A percentile compares a stretch with the other conserved stretches of the same genome.
Evolutionary conservation across 2,113 vertebrate genomes (phyloP).

Genomic region (Telmatochromis bifrenatus): DNA sequence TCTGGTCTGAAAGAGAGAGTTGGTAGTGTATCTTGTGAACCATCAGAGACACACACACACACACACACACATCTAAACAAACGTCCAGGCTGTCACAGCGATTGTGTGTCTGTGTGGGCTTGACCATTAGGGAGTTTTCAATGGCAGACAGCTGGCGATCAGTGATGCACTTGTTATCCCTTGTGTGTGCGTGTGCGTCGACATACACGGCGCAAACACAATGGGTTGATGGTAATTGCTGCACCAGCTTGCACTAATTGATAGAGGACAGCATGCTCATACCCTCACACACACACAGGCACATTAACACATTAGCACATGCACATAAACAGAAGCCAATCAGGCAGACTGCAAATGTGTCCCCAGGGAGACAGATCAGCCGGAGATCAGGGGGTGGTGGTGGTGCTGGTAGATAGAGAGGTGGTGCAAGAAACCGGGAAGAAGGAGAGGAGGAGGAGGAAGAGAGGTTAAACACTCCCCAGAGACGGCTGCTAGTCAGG

Average conservation of each 20-base stretch:
- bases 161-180: conserved; percentile 47
- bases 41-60: neutral
- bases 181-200: neutral
- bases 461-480: conserved; percentile 59
- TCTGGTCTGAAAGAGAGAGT: conserved; percentile 39
- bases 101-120: conserved; percentile 13
- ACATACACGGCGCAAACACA: conserved; percentile 8
- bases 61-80: neutral
- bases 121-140: conserved; percentile 47
- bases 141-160: conserved; percentile 54
- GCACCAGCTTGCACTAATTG: conserved; percentile 56
- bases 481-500: conserved; percentile 17
- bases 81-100: neutral
- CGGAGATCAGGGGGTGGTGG: conserved; percentile 18
- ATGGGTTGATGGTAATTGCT: conserved; percentile 37
- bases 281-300: neutral
- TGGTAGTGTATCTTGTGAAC: conserved; percentile 18
- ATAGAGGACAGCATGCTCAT: conserved; percentile 46
- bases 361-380: conserved; percentile 44
- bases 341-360: conserved; percentile 49
- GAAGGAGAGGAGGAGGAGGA: conserved; percentile 12
- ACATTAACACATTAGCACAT: conserved; percentile 43
- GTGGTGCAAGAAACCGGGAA: conserved; percentile 3
- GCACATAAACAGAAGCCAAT: conserved; percentile 63
- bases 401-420: conserved; percentile 28